Base-by-base conservation (phyloP, 2,113 vertebrate species). In the Vimba vimba region DNA sequence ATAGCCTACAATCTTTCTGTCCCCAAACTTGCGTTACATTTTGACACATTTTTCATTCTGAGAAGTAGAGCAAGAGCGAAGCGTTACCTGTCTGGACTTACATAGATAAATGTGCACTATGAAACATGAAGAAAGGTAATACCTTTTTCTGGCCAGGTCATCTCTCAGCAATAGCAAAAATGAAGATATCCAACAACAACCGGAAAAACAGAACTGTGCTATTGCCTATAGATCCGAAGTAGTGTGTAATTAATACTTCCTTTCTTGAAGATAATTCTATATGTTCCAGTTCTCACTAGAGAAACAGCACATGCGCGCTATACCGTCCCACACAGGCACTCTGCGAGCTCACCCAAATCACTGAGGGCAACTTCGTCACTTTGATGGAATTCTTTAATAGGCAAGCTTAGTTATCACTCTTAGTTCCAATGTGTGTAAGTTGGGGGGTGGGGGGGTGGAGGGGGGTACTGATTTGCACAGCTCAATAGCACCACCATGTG, bases 401-500 rank as follows among this genome's bases (percentile, higher is more conserved):
- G 39, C 68, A 60, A 68, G 75, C 84, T 85, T 76, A 79, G 64
- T 85, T 79, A 79, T 59, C 75, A 36, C 66, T 79, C 62, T 85
- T 79, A 43, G 8, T 43, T 39, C 33, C 52, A 69, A 23, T 68
- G 77, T 33, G 60, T 68, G 60, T 33, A 7, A 4, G 43, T 25
- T 47, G 39, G 79, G 43, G 78, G 27, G 27, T 27, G 27, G 27
- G 27, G 27, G 59, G 57, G 27, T 27, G n/a, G 23, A 0, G 47
- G 43, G 60, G 79, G 79, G 25, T 13, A 8, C 2, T 23, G 17
- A 50, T 23, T 52, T 52, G 25, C 25, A 52, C 60, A 62, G 89
- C 87, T 83, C 79, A 87, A 90, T 87, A 80, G 73, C 89, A 80
- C 89, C 89, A 79, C 89, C 82, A 79, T 80, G 83, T 87, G 89